phyloP scores from a whole-genome alignment of 2,797 vertebrate genomes.

The Muscicapa striata region DNA sequence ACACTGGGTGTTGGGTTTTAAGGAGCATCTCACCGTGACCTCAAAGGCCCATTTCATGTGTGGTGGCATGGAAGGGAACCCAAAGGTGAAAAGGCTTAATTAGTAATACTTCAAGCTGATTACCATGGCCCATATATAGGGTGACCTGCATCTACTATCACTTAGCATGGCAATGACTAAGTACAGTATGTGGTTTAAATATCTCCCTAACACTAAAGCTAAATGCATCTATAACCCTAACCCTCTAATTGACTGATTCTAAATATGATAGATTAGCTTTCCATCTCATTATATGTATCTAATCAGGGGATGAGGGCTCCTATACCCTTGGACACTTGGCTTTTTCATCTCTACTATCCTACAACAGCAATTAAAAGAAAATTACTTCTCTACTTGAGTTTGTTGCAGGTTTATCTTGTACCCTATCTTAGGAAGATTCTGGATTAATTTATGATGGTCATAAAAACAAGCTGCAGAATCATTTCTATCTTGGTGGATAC shows the following conservation, averaged over 20 bases:
- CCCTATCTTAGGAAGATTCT: not conserved
- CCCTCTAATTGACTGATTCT: constrained; percentile 63
- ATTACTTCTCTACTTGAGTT: not conserved
- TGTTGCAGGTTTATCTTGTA: not conserved
- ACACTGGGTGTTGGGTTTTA: not conserved
- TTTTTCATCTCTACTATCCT: constrained; percentile 29
- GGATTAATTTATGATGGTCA: not conserved
- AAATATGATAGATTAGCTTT: constrained; percentile 70
- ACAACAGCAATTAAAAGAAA: constrained; percentile 10
- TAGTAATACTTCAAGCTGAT: constrained; percentile 57
- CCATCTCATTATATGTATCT: constrained; percentile 63
- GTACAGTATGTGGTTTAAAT: constrained; percentile 54
- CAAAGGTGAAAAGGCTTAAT: constrained; percentile 57
- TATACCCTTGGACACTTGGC: not conserved
- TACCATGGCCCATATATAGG: constrained; percentile 51
- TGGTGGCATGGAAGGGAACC: constrained; percentile 25
- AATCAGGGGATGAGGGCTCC: not conserved
- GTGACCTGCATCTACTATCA: constrained; percentile 62
- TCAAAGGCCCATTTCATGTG: not conserved
- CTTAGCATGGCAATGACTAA: constrained; percentile 55
- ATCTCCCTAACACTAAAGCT: constrained; percentile 42
- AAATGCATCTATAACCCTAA: constrained; percentile 42
- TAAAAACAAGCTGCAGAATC: not conserved
- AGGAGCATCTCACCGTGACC: not conserved
- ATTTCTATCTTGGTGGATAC: not conserved